Conservation (phyloP, 2,888 invertebrate genomes). For the Sycophila texana region DNA sequence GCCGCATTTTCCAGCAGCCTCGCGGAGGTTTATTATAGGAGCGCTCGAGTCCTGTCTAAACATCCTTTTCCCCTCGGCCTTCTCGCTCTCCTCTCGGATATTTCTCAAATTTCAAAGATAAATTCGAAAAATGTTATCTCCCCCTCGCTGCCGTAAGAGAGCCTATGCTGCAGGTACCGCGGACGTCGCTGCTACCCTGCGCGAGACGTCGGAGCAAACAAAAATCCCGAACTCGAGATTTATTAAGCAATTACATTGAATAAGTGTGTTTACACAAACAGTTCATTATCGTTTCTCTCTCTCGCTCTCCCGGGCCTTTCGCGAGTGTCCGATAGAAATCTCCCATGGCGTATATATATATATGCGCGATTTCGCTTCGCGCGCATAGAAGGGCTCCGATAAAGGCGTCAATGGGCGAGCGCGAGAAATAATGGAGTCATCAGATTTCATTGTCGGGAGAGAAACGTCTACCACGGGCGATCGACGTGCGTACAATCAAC, state of each 20-base stretch:
- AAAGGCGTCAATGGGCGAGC: slow-evolving; percentile 14
- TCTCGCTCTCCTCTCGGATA: slow-evolving; percentile 9
- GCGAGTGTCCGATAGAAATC: slow-evolving; percentile 37
- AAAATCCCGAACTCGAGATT: slow-evolving; percentile 45
- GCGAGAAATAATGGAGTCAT: slow-evolving; percentile 44
- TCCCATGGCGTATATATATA: not conserved
- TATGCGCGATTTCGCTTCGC: slow-evolving; percentile 25
- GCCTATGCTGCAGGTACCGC: slow-evolving; percentile 1
- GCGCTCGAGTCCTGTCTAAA: slow-evolving; percentile 37
- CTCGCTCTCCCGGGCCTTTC: not conserved
- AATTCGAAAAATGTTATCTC: slow-evolving; percentile 48
- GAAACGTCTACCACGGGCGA: slow-evolving; percentile 33
- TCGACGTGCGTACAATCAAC: slow-evolving; percentile 16
- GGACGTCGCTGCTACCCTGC: not conserved
- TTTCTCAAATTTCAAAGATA: slow-evolving; percentile 54
- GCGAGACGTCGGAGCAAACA: slow-evolving; percentile 19
- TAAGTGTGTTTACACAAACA: slow-evolving; percentile 53
- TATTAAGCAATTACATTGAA: slow-evolving; percentile 56
- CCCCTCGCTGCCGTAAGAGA: slow-evolving; percentile 13
- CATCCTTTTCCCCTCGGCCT: slow-evolving; percentile 22
- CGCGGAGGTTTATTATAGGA: slow-evolving; percentile 35
- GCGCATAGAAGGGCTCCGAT: slow-evolving; percentile 5
- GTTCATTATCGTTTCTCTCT: slow-evolving; percentile 37
- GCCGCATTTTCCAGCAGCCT: slow-evolving; percentile 15
- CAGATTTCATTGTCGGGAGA: slow-evolving; percentile 47